Percentiles rank a stretch among this genome's conserved stretches.
Evolutionary conservation across 2,888 invertebrate species (phyloP).

Genomic region (Nomada ruficornis): DNA sequence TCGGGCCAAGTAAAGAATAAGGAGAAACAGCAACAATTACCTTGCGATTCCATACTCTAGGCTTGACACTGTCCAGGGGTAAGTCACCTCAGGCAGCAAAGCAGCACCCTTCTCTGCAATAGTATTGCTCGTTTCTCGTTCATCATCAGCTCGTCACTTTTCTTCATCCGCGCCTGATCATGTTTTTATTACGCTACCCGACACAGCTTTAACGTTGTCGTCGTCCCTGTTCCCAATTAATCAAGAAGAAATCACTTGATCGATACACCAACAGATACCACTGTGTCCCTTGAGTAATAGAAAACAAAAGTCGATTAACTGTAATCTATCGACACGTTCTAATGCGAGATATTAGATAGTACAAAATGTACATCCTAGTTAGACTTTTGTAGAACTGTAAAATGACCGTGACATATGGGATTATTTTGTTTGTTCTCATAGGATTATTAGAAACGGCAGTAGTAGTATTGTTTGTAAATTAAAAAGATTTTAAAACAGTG

Average conservation of each 20-base stretch:
- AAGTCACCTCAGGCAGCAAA: constrained; percentile 83
- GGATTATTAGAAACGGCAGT: too few relatives aligned
- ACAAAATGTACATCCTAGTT: neutral
- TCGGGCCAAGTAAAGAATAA: constrained; percentile 84
- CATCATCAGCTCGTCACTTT: constrained; percentile 62
- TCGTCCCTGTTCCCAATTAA: constrained; percentile 2
- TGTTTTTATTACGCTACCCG: constrained; percentile 50
- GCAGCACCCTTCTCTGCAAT: constrained; percentile 48
- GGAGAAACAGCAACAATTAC: constrained; percentile 82
- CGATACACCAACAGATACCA: constrained; percentile 13
- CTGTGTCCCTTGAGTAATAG: neutral
- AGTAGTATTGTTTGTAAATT: neutral
- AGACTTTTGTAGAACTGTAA: neutral
- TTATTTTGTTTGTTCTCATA: too few relatives aligned
- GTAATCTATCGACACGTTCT: too few relatives aligned
- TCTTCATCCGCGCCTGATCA: constrained; percentile 48
- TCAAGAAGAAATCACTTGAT: constrained; percentile 30
- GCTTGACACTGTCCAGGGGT: constrained; percentile 84
- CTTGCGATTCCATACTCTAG: constrained; percentile 83
- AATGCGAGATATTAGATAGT: too few relatives aligned
- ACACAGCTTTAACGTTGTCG: neutral
- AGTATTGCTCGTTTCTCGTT: constrained; percentile 66
- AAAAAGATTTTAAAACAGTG: neutral
- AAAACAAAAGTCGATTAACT: neutral
- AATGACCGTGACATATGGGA: neutral